Conservation (phyloP, 2,888 invertebrate species). For the Allophyes oxyacanthae region DNA sequence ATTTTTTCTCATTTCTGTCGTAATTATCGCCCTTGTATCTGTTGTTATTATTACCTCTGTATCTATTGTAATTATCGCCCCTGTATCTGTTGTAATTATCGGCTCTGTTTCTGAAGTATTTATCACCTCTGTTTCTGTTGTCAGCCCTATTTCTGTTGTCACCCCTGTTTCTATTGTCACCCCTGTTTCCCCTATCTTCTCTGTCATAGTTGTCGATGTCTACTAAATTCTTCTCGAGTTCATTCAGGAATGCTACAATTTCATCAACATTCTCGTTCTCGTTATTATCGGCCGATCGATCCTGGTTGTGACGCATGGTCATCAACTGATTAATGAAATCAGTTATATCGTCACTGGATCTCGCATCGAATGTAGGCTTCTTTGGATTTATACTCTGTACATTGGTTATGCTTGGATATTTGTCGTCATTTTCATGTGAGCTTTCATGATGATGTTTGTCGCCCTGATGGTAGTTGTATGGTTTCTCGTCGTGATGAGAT, state of each 20-base stretch:
- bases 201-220: background rate
- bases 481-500: slow-evolving; percentile 1
- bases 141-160: slow-evolving; percentile 5
- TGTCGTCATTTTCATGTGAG: background rate
- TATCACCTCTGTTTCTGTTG: slow-evolving; percentile 2
- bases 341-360: background rate
- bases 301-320: background rate
- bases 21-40: slow-evolving; percentile 3
- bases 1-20: slow-evolving; percentile 3
- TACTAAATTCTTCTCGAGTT: slow-evolving; percentile 4
- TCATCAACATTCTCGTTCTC: slow-evolving; percentile 7
- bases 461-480: no score
- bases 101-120: background rate
- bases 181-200: slow-evolving; percentile 6
- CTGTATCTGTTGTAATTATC: background rate
- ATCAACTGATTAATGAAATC: background rate
- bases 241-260: slow-evolving; percentile 5
- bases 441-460: background rate
- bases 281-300: background rate
- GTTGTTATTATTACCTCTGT: slow-evolving; percentile 1
- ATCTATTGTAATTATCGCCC: slow-evolving; percentile 4
- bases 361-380: background rate
- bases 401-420: slow-evolving; percentile 6
- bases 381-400: slow-evolving; percentile 31
- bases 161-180: slow-evolving; percentile 5